A percentile compares a stretch with the other conserved stretches of the same genome.
Evolutionary conservation across 2,797 vertebrate genomes (phyloP).

Genomic region (Ptychadena robeensis): DNA sequence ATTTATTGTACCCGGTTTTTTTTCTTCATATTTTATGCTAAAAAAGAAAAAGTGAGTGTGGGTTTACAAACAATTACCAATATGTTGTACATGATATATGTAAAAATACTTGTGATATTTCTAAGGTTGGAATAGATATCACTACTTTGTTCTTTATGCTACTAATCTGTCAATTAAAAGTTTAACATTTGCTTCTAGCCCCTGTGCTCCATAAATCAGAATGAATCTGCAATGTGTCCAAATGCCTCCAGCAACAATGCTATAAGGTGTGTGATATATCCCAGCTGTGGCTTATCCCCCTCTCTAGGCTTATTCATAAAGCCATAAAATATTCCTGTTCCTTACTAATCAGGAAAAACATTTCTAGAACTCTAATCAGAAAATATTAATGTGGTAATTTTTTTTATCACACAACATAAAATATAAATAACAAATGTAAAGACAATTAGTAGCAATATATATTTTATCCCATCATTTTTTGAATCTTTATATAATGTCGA

Average conservation of each 20-base stretch:
- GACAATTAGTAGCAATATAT: too few relatives aligned
- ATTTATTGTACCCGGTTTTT: neutral
- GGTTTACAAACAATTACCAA: neutral
- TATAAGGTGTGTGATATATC: neutral
- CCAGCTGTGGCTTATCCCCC: neutral
- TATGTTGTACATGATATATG: neutral
- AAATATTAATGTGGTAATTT: neutral
- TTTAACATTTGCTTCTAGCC: slow-evolving; percentile 27
- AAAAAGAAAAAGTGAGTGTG: neutral
- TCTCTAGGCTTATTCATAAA: neutral
- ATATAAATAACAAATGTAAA: too few relatives aligned
- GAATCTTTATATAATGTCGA: too few relatives aligned
- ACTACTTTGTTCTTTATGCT: slow-evolving; percentile 9
- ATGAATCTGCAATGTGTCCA: slow-evolving; percentile 9
- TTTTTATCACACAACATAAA: neutral
- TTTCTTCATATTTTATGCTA: too few relatives aligned
- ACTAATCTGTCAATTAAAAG: slow-evolving; percentile 41
- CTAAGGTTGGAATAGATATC: neutral
- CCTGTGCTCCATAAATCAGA: slow-evolving; percentile 35
- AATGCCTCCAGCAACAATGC: slow-evolving; percentile 17
- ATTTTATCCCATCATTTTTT: too few relatives aligned
- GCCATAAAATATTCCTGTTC: neutral
- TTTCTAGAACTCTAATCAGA: neutral
- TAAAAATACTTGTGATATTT: slow-evolving; percentile 21
- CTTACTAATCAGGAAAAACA: neutral